Conservation (phyloP, 1,140 invertebrate genomes). For the Drosophila trapezifrons region DNA sequence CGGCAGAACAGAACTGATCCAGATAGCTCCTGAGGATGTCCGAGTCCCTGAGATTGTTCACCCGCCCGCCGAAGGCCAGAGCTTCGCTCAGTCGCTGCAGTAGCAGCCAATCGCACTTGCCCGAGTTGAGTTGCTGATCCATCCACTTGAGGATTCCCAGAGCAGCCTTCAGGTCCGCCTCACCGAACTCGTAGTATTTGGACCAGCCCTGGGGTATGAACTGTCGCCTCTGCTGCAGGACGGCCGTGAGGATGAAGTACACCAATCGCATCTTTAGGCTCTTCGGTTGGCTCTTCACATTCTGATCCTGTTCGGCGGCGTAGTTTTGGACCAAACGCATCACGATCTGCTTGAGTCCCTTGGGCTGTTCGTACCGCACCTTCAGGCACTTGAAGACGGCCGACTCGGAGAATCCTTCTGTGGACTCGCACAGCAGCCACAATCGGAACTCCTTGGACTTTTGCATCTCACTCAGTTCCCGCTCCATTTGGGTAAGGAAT, state of each 20-base stretch:
- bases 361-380: slow-evolving; percentile 93
- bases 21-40: slow-evolving; percentile 91
- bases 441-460: slow-evolving; percentile 89
- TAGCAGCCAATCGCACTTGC: slow-evolving; percentile 88
- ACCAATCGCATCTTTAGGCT: slow-evolving; percentile 81
- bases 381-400: slow-evolving; percentile 86
- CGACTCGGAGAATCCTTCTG: slow-evolving; percentile 64
- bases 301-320: slow-evolving; percentile 42
- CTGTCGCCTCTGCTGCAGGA: slow-evolving; percentile 93
- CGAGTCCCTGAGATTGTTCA: slow-evolving; percentile 93
- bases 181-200: slow-evolving; percentile 95
- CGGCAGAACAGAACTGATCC: slow-evolving; percentile 88
- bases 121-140: slow-evolving; percentile 76
- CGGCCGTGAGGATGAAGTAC: slow-evolving; percentile 87
- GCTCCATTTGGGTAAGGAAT: slow-evolving; percentile 91
- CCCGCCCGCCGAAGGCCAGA: slow-evolving; percentile 94
- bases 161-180: slow-evolving; percentile 92
- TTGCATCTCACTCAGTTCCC: slow-evolving; percentile 87
- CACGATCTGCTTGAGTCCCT: slow-evolving; percentile 87
- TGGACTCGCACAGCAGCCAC: slow-evolving; percentile 89
- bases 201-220: slow-evolving; percentile 94
- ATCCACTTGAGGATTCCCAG: slow-evolving; percentile 89
- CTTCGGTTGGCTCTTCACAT: slow-evolving; percentile 64
- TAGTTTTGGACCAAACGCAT: slow-evolving; percentile 85
- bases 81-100: slow-evolving; percentile 92